A percentile compares a stretch with the other conserved stretches of the same genome.
phyloP scores from a whole-genome alignment of 2,888 invertebrate genomes.

The Aphodius sticticus region DNA sequence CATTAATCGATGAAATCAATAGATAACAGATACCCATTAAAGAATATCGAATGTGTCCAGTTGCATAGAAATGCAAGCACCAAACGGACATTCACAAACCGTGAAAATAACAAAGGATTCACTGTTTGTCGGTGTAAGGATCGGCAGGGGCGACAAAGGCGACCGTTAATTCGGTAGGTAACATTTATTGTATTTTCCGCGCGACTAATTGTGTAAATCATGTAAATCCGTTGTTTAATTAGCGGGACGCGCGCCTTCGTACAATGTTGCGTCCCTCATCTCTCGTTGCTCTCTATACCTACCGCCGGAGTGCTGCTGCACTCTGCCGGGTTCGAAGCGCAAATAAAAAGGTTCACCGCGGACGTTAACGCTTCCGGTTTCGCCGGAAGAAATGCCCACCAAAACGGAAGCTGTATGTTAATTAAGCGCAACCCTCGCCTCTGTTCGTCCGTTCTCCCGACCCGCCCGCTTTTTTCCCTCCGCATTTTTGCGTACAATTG shows the following conservation, averaged over 20 bases:
- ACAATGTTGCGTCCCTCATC: slow-evolving; percentile 24
- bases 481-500: background rate
- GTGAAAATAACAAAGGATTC: background rate
- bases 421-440: slow-evolving; percentile 41
- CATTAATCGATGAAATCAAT: no score
- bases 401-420: slow-evolving; percentile 48
- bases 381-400: slow-evolving; percentile 46
- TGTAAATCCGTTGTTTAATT: slow-evolving; percentile 58
- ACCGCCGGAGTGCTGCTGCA: slow-evolving; percentile 37
- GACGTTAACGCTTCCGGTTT: slow-evolving; percentile 15
- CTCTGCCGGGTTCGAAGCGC: slow-evolving; percentile 20
- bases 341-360: slow-evolving; percentile 30
- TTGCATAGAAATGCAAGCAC: background rate
- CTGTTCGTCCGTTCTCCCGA: slow-evolving; percentile 31
- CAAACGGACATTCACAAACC: background rate
- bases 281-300: slow-evolving; percentile 33
- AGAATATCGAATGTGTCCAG: background rate
- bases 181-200: slow-evolving; percentile 50
- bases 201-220: slow-evolving; percentile 58
- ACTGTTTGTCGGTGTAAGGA: background rate
- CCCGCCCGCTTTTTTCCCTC: slow-evolving; percentile 22
- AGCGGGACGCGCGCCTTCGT: slow-evolving; percentile 33
- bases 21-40: no score
- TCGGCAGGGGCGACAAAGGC: background rate
- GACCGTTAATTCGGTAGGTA: background rate